These are phyloP conservation scores for Heterochromis multidens DNA, from an alignment of 2,113 vertebrate genomes.

Conservation along the genomic window DNA sequence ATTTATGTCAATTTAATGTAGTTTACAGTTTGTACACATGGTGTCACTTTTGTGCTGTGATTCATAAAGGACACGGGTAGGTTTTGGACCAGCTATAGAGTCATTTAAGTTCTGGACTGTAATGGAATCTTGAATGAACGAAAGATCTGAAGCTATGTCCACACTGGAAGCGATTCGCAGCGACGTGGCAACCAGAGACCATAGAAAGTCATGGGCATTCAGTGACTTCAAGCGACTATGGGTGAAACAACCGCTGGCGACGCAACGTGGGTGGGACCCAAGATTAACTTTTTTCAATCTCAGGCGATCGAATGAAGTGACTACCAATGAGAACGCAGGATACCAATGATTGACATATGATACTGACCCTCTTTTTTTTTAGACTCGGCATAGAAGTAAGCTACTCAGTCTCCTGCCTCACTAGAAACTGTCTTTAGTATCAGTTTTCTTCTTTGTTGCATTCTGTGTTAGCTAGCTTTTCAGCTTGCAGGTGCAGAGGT, in stretches of 20 bases:
- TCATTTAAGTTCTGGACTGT: background rate
- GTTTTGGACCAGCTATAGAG: background rate
- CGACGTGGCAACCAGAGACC: too few relatives aligned
- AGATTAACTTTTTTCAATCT: background rate
- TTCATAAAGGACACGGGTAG: background rate
- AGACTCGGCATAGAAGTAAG: background rate
- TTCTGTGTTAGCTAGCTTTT: background rate
- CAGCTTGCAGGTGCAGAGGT: background rate
- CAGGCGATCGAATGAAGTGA: background rate
- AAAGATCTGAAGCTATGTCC: background rate
- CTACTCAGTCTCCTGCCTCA: background rate
- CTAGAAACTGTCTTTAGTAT: background rate
- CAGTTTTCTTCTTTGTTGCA: background rate
- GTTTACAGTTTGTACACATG: background rate
- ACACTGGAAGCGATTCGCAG: background rate
- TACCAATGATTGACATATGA: too few relatives aligned
- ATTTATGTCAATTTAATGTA: background rate
- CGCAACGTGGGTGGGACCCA: fast-evolving
- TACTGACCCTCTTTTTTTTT: too few relatives aligned
- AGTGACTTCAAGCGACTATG: background rate
- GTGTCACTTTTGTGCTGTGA: background rate
- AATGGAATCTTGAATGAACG: background rate
- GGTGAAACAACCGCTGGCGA: background rate
- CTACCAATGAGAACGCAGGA: background rate
- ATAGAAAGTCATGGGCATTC: too few relatives aligned